phyloP scores from a whole-genome alignment of 1,140 invertebrate species.

The Leptestheria dahalacensis region DNA sequence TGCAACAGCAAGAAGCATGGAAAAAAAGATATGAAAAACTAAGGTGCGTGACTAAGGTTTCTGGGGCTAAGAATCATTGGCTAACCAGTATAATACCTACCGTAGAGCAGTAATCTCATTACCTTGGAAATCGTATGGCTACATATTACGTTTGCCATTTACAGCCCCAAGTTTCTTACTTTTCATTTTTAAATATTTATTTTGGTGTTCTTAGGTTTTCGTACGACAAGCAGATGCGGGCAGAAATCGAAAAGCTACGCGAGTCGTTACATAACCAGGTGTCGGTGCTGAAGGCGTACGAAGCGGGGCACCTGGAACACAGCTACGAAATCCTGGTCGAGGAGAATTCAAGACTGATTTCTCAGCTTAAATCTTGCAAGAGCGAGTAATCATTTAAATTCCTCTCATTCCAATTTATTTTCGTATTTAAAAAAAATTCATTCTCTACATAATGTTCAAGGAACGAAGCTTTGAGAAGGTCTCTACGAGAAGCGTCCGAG shows the following conservation, averaged over 20 bases:
- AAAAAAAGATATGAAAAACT: slow-evolving; percentile 1
- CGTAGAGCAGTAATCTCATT: no score
- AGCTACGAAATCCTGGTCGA: not conserved
- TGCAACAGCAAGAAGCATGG: not conserved
- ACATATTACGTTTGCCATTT: no score
- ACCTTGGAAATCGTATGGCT: no score
- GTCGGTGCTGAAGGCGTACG: not conserved
- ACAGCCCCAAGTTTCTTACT: no score
- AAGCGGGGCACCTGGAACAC: not conserved
- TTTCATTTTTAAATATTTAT: no score
- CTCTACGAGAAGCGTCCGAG: not conserved
- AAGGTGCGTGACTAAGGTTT: not conserved
- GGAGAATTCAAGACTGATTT: not conserved
- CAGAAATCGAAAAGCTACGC: not conserved
- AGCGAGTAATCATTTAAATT: not conserved
- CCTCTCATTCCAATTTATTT: no score
- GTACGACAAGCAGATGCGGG: not conserved
- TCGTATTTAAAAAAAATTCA: no score
- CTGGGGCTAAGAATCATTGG: not conserved
- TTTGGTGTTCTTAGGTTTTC: not conserved
- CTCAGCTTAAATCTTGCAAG: not conserved
- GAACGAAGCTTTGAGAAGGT: not conserved
- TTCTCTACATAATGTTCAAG: no score
- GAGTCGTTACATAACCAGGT: not conserved
- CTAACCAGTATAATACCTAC: no score